A percentile compares a stretch with the other conserved stretches of the same genome.
phyloP scores from a whole-genome alignment of 2,113 vertebrate genomes.

The Eclectus roratus region DNA sequence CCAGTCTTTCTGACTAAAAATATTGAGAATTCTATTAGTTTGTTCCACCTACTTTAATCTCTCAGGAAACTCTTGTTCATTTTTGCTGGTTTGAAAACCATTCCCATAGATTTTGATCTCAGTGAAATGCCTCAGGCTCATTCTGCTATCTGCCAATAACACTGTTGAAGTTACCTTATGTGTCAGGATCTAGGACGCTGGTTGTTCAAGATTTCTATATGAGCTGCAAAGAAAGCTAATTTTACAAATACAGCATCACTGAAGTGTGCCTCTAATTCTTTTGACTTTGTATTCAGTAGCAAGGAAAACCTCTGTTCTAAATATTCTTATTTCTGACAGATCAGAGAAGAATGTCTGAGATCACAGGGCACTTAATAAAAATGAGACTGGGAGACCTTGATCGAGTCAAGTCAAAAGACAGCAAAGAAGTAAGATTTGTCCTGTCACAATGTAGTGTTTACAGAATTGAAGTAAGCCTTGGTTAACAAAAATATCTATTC shows the following conservation, averaged over 20 bases:
- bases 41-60: not conserved
- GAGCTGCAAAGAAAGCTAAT: not conserved
- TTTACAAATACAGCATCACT: not conserved
- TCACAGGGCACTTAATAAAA: slow-evolving; percentile 90
- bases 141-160: not conserved
- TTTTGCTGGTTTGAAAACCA: not conserved
- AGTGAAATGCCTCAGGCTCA: not conserved
- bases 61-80: not conserved
- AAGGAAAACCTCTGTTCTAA: not conserved
- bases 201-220: not conserved
- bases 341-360: slow-evolving; percentile 95
- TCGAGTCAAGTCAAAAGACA: slow-evolving; percentile 85
- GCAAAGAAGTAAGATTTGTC: slow-evolving; percentile 84
- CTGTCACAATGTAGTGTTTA: not conserved
- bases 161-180: not conserved
- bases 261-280: not conserved
- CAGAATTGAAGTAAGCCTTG: not conserved
- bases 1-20: not conserved
- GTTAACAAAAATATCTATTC: not conserved
- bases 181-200: not conserved
- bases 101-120: not conserved
- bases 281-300: not conserved
- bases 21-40: not conserved
- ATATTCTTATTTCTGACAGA: slow-evolving; percentile 73
- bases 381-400: slow-evolving; percentile 92